phyloP scores from a whole-genome alignment of 2,888 invertebrate species.

The Sisyra terminalis region DNA sequence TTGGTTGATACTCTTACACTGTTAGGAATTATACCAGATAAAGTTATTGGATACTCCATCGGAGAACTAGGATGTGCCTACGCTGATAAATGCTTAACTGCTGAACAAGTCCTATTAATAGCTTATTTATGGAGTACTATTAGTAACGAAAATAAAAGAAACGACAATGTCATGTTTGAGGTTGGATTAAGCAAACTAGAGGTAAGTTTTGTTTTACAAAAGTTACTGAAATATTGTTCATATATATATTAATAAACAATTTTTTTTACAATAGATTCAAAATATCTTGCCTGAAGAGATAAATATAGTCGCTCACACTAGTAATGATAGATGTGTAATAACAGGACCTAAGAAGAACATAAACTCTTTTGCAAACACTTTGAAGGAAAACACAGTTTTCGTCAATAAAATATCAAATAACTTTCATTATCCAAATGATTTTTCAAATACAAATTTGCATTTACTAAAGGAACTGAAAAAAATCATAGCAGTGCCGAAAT shows the following conservation, averaged over 20 bases:
- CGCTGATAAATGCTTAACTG: constrained; percentile 71
- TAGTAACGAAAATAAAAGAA: constrained; percentile 43
- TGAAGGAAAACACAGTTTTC: constrained; percentile 56
- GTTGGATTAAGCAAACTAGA: constrained; percentile 31
- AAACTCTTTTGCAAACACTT: constrained; percentile 42
- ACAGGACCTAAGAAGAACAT: constrained; percentile 66
- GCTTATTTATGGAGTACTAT: constrained; percentile 61
- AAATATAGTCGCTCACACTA: constrained; percentile 78
- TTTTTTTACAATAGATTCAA: constrained; percentile 24
- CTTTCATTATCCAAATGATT: constrained; percentile 78
- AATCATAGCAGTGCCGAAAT: constrained; percentile 46
- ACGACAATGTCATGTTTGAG: constrained; percentile 67
- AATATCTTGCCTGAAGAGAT: constrained; percentile 54
- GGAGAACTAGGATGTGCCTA: constrained; percentile 87
- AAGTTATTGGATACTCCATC: constrained; percentile 50
- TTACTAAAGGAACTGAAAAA: constrained; percentile 44
- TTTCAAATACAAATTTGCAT: constrained; percentile 49
- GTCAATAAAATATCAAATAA: constrained; percentile 74
- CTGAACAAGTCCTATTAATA: constrained; percentile 73
- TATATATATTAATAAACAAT: no score
- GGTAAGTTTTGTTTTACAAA: constrained; percentile 6
- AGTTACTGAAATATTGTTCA: neutral
- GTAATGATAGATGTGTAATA: constrained; percentile 69
- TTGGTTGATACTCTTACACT: constrained; percentile 30
- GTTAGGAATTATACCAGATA: constrained; percentile 23